Evolutionary conservation across 2,113 vertebrate species (phyloP).

Genomic region (Alosa alosa): DNA sequence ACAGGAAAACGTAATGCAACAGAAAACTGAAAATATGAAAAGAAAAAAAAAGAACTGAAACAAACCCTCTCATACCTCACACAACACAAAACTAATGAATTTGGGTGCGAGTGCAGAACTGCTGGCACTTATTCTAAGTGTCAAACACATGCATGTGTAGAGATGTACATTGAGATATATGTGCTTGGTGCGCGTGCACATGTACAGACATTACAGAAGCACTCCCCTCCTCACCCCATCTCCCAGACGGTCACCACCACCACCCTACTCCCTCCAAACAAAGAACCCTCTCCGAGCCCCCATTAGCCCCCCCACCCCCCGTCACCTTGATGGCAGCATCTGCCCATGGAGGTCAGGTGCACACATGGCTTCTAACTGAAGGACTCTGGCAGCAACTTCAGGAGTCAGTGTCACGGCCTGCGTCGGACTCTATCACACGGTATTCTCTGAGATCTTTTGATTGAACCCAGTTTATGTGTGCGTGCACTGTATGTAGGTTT

Average conservation of each 20-base stretch:
- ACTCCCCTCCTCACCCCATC: slow-evolving; percentile 39
- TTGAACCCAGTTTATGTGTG: background rate
- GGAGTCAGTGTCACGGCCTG: background rate
- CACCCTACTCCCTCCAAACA: background rate
- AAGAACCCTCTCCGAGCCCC: background rate
- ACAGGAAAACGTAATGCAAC: slow-evolving; percentile 63
- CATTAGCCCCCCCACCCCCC: background rate
- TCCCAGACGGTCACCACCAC: slow-evolving; percentile 45
- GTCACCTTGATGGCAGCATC: slow-evolving; percentile 9
- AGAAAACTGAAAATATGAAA: slow-evolving; percentile 58
- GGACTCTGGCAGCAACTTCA: slow-evolving; percentile 1
- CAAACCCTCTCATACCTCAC: slow-evolving; percentile 79
- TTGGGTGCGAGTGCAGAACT: slow-evolving; percentile 63
- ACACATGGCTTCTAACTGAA: background rate
- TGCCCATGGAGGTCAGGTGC: slow-evolving; percentile 18
- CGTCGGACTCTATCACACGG: background rate
- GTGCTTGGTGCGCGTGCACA: slow-evolving; percentile 60
- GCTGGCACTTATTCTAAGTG: slow-evolving; percentile 66
- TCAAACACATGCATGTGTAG: slow-evolving; percentile 51
- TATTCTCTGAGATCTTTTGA: slow-evolving; percentile 7
- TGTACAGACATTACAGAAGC: slow-evolving; percentile 60
- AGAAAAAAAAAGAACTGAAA: slow-evolving; percentile 45
- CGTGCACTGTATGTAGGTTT: background rate
- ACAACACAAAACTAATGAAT: slow-evolving; percentile 72
- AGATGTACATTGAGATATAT: slow-evolving; percentile 57